A percentile compares a stretch with the other conserved stretches of the same genome.
These are phyloP conservation scores for Ellobius talpinus DNA, from an alignment of 2,113 vertebrate genomes.

Conservation along the genomic window DNA sequence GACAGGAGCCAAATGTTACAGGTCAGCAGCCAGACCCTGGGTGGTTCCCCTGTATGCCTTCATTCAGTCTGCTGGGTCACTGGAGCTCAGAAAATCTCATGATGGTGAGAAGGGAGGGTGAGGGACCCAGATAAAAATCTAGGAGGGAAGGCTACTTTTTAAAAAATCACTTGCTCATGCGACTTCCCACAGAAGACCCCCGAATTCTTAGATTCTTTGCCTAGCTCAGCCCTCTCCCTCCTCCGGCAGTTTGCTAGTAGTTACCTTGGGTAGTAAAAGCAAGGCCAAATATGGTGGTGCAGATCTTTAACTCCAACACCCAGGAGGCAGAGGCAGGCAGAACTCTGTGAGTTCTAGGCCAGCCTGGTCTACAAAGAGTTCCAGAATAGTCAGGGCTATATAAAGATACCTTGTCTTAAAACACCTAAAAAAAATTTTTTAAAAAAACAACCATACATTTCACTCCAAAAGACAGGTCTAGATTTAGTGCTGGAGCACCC, in stretches of 20 bases:
- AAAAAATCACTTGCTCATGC: slow-evolving; percentile 20
- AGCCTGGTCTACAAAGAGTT: not conserved
- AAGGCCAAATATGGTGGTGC: not conserved
- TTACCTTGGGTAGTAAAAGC: not conserved
- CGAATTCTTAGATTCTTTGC: slow-evolving; percentile 64
- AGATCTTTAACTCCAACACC: not conserved
- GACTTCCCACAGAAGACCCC: slow-evolving; percentile 47
- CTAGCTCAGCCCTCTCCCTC: slow-evolving; percentile 33
- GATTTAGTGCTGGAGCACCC: not conserved
- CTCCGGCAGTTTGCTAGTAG: slow-evolving; percentile 20
- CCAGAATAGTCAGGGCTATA: not conserved
- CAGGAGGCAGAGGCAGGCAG: not conserved
- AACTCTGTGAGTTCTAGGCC: not conserved
- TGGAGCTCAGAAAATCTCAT: not conserved
- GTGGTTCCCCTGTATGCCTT: not conserved
- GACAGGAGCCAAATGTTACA: not conserved
- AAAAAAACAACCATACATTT: not conserved
- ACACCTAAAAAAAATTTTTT: not conserved
- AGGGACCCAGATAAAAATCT: not conserved
- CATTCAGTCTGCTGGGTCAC: not conserved
- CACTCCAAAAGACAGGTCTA: not conserved
- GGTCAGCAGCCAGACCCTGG: not conserved
- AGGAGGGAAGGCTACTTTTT: slow-evolving; percentile 43
- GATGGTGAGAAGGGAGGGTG: not conserved
- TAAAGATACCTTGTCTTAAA: not conserved